Evolutionary conservation across 1,140 invertebrate species (phyloP), one percentile per base, ranked within the genome.

Genomic region (Limonius californicus): DNA sequence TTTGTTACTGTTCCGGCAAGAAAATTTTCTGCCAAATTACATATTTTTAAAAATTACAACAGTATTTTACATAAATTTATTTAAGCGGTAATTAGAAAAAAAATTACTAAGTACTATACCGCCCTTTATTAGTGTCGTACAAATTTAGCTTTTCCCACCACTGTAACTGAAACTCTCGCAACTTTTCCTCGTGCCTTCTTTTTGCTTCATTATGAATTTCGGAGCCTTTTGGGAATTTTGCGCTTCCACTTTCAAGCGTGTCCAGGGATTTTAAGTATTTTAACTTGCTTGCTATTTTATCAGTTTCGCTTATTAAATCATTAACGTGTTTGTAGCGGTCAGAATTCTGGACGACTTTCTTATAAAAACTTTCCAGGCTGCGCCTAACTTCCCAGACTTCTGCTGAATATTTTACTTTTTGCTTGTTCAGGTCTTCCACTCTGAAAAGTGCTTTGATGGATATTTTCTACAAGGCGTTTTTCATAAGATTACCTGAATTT

Each of bases 91-190:
- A n/a, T n/a, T n/a, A n/a, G n/a, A n/a, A n/a, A n/a, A n/a, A n/a
- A n/a, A n/a, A n/a, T n/a, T n/a, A n/a, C n/a, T n/a, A n/a, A n/a
- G n/a, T n/a, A n/a, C n/a, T 8, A 35, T 35, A 35, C 32, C 32
- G 8, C 32, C 32, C 32, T 35, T 35, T 35, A n/a, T n/a, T n/a
- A n/a, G n/a, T n/a, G n/a, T n/a, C n/a, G 3, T 27, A 27, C 23
- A 27, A 27, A 27, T 59, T 43, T 42, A 61, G 39, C n/a, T 54
- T 35, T 7, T 61, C 9, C 59, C 59, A 61, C 59, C 59, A 61
- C 14, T 55, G 53, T 14, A 42, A n/a, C 1, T 27, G n/a, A 15
- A 16, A 21, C 7, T 54, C 12, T 9, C 39, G 15, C 21, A 61
- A 54, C 3, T 16, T 19, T 27, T 54, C 50, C 14, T 61, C 11